Percentiles rank a stretch among this genome's conserved stretches.
Conservation (phyloP, 2,113 vertebrate genomes). For the Planiliza haematocheilus region DNA sequence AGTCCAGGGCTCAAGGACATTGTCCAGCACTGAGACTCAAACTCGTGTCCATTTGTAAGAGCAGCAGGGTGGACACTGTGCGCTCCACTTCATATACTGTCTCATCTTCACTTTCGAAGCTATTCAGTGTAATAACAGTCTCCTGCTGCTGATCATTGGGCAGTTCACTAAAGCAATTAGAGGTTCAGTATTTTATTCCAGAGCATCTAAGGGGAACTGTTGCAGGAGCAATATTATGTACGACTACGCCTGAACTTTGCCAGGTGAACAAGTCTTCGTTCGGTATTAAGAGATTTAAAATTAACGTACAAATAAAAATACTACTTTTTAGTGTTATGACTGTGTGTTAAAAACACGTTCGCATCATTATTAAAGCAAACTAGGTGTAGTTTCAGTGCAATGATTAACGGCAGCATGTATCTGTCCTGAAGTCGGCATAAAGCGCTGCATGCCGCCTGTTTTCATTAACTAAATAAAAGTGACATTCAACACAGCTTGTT, state of each 20-base stretch:
- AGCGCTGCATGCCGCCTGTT: not conserved
- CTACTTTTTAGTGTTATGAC: not conserved
- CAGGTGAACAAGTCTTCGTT: no score
- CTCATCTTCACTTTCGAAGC: slow-evolving; percentile 15
- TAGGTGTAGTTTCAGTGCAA: not conserved
- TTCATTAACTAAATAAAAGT: slow-evolving; percentile 9
- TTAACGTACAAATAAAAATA: no score
- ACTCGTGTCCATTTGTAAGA: not conserved
- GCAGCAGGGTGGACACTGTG: slow-evolving; percentile 10
- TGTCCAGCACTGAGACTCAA: not conserved
- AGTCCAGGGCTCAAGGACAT: slow-evolving; percentile 15
- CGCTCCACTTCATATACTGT: slow-evolving; percentile 3
- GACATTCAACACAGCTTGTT: slow-evolving; percentile 21
- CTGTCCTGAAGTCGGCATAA: not conserved
- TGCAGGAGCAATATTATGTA: slow-evolving; percentile 10
- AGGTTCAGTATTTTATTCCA: slow-evolving; percentile 8
- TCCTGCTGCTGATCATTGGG: slow-evolving; percentile 11
- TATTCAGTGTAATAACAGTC: slow-evolving; percentile 28
- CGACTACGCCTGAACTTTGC: slow-evolving; percentile 3
- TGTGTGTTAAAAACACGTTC: not conserved
- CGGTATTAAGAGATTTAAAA: not conserved
- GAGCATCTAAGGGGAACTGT: slow-evolving; percentile 15
- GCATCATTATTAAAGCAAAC: slow-evolving; percentile 1
- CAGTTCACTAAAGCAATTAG: slow-evolving; percentile 19
- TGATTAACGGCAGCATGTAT: not conserved